Evolutionary conservation across 2,888 invertebrate genomes (phyloP), one percentile per base, ranked within the genome.

Genomic region (Masnerella sp.): DNA sequence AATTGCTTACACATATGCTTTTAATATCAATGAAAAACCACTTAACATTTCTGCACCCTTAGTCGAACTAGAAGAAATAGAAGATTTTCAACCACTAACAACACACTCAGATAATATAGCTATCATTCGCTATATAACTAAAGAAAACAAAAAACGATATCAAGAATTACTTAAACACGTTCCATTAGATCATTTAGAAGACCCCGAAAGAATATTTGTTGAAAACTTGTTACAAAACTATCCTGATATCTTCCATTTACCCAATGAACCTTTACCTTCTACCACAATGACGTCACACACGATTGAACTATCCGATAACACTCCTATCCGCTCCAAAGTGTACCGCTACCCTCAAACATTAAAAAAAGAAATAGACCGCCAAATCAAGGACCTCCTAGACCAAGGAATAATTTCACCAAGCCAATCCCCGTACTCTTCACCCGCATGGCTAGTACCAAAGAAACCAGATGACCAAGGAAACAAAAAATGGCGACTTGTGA

Each of bases 361-460:
- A 2, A 32, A 40, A 40, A n/a, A 32, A 5, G 32, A 32, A 32
- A 32, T 32, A n/a, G n/a, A 32, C 9, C 5, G n/a, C 2, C 32
- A 32, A n/a, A n/a, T 32, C 9, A n/a, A 32, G 8, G 32, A 34
- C 8, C 32, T 32, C 2, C n/a, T 32, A 7, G 9, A 32, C 5
- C 32, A 32, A 32, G n/a, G n/a, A 9, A 32, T 32, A 7, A 32
- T 32, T 32, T 32, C 32, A 32, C n/a, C n/a, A n/a, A n/a, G n/a
- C n/a, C n/a, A n/a, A n/a, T n/a, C n/a, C n/a, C n/a, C n/a, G n/a
- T n/a, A 32, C n/a, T 32, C 32, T 2, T 32, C 32, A 2, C n/a
- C n/a, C 32, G 9, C n/a, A 32, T 32, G 32, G 32, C 7, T 32
- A 7, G 32, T 32, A 7, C 5, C 4, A 32, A 32, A 32, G n/a